Conservation (phyloP, 2,888 invertebrate genomes). For the Lycia hirtaria region DNA sequence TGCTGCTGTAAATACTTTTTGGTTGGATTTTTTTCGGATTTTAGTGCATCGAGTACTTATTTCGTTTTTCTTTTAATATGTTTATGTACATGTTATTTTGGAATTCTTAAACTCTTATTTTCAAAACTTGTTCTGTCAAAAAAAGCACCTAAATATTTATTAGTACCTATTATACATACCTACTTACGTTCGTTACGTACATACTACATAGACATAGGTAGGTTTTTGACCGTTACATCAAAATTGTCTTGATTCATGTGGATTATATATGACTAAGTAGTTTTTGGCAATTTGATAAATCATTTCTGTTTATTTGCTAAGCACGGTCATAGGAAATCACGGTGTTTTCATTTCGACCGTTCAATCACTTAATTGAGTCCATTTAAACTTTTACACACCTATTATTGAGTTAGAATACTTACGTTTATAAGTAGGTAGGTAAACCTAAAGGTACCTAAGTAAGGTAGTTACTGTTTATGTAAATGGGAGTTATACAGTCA, state of each 20-base stretch:
- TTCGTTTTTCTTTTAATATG: background rate
- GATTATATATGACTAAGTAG: too few species aligned
- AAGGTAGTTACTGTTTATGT: too few species aligned
- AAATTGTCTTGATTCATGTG: background rate
- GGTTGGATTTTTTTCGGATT: too few species aligned
- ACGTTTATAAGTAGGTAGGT: background rate
- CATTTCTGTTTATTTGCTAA: constrained; percentile 16
- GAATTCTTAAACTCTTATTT: background rate
- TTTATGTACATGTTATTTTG: background rate
- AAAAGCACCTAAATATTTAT: background rate
- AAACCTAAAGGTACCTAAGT: background rate
- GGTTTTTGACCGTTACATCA: background rate
- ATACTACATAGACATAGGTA: background rate
- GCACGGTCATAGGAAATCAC: constrained; percentile 6
- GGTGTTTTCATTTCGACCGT: constrained; percentile 1
- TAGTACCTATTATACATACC: too few species aligned
- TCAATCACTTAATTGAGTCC: background rate
- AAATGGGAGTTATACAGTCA: background rate
- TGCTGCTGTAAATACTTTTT: too few species aligned
- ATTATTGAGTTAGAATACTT: background rate
- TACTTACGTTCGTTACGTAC: too few species aligned
- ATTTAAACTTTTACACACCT: constrained; percentile 7
- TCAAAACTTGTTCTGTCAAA: background rate
- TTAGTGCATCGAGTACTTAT: background rate
- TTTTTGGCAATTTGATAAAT: constrained; percentile 6